These are phyloP conservation scores for Drosophila longiperda DNA, from an alignment of 2,888 invertebrate genomes.

Conservation along the genomic window DNA sequence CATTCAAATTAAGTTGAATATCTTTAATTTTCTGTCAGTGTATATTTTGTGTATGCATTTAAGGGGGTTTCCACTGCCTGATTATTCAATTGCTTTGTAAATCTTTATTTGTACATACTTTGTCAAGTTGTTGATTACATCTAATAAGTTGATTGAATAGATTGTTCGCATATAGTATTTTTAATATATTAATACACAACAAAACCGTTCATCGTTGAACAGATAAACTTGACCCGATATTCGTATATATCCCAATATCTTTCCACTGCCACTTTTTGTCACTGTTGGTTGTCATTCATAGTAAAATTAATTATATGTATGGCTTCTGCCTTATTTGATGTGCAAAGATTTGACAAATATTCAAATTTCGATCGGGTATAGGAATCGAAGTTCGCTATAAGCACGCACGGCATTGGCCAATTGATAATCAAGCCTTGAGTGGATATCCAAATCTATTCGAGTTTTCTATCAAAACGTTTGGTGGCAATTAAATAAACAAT, in stretches of 20 bases:
- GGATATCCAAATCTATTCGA: conserved; percentile 6
- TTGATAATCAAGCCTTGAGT: conserved; percentile 19
- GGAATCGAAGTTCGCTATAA: conserved; percentile 26
- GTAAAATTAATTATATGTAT: conserved; percentile 1
- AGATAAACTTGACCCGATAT: conserved; percentile 1
- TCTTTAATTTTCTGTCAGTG: conserved; percentile 7
- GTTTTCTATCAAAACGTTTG: conserved; percentile 38
- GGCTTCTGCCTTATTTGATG: conserved; percentile 34
- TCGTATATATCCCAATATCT: too few species aligned
- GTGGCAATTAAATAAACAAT: conserved; percentile 60
- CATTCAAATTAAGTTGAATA: conserved; percentile 9
- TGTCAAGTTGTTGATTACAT: conserved; percentile 47
- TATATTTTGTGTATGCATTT: conserved; percentile 2
- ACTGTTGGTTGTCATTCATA: neutral
- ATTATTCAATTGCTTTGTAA: conserved; percentile 54
- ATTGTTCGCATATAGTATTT: conserved; percentile 14
- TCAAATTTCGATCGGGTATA: conserved; percentile 7
- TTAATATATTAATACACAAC: conserved; percentile 5
- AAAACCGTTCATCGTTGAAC: neutral
- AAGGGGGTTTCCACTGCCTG: conserved; percentile 28
- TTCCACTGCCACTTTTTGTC: too few species aligned
- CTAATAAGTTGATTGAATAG: conserved; percentile 29
- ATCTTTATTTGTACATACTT: conserved; percentile 43
- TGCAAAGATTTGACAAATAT: conserved; percentile 39
- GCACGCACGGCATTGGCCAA: conserved; percentile 30